Percentiles rank a stretch among this genome's conserved stretches.
phyloP scores from a whole-genome alignment of 2,113 vertebrate species.

The Rissa tridactyla region DNA sequence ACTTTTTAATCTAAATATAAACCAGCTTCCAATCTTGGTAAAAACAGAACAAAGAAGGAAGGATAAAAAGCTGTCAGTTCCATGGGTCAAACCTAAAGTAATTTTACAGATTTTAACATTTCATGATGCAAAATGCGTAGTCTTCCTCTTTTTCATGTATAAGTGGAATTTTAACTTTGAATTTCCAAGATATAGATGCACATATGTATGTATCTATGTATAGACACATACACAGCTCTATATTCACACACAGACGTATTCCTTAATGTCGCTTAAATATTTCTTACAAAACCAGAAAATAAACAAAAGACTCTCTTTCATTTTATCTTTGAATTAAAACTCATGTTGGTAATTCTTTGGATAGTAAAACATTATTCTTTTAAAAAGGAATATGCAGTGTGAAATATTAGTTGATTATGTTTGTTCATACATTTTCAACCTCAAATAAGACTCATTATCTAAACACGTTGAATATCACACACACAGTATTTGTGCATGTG shows the following conservation, averaged over 20 bases:
- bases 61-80: background rate
- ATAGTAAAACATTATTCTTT: background rate
- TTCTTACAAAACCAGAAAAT: background rate
- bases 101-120: background rate
- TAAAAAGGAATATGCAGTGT: background rate
- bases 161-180: background rate
- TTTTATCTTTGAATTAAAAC: background rate
- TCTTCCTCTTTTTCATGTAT: background rate
- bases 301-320: background rate
- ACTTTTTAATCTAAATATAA: background rate
- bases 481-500: fast-evolving
- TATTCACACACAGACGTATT: background rate
- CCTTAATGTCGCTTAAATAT: background rate
- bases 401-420: background rate
- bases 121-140: background rate
- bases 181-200: background rate
- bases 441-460: background rate
- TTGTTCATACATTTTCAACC: background rate
- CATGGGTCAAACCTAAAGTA: background rate
- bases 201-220: background rate
- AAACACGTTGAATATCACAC: background rate
- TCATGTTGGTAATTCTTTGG: background rate
- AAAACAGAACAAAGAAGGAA: background rate
- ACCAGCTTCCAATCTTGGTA: background rate
- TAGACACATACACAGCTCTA: background rate